Evolutionary conservation across 2,888 invertebrate genomes (phyloP).

Genomic region (Terebella lapidaria): DNA sequence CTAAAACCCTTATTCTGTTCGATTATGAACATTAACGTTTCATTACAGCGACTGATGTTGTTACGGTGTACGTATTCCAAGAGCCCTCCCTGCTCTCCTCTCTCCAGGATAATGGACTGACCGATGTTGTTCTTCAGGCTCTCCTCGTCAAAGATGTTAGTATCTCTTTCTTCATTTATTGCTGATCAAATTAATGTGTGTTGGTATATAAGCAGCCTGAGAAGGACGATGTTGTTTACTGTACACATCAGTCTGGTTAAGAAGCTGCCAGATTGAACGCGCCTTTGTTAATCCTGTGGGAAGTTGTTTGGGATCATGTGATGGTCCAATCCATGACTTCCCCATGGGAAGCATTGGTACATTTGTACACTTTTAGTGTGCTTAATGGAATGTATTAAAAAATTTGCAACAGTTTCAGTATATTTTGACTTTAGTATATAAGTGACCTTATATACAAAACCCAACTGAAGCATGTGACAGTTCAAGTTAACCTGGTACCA

Average conservation of each 20-base stretch:
- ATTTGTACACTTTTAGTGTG: no score
- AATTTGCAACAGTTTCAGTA: no score
- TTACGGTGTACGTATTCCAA: constrained; percentile 71
- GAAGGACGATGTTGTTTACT: not conserved
- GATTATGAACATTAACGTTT: no score
- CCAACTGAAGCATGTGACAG: no score
- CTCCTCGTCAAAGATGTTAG: constrained; percentile 74
- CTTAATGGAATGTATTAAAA: no score
- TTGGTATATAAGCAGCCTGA: not conserved
- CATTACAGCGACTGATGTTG: constrained; percentile 65
- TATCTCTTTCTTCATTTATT: not conserved
- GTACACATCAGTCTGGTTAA: not conserved
- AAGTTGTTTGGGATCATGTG: not conserved
- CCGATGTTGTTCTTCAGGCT: constrained; percentile 78
- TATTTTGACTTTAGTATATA: no score
- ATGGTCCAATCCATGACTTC: not conserved
- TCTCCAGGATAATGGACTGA: constrained; percentile 79
- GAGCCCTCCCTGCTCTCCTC: constrained; percentile 78
- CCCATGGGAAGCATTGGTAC: not conserved
- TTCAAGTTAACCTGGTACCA: no score
- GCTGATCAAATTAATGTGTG: no score
- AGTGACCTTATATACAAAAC: no score
- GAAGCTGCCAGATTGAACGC: not conserved
- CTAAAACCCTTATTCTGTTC: no score
- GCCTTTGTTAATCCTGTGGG: not conserved